Percentiles rank a stretch among this genome's conserved stretches.
Conservation (phyloP, 1,140 invertebrate genomes). For the Ceratina calcarata region DNA sequence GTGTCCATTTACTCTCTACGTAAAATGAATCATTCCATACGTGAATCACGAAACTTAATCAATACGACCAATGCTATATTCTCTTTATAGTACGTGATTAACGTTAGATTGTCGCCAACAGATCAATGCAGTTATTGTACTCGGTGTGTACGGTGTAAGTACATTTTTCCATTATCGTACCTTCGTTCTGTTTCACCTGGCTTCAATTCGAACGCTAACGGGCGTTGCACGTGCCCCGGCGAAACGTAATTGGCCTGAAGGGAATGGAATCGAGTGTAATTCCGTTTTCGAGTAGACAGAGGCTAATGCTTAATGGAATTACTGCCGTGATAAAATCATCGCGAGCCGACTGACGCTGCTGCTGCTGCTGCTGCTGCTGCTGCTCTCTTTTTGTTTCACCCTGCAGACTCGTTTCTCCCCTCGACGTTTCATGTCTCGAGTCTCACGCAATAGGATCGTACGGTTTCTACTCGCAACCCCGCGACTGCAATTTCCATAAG, state of each 20-base stretch:
- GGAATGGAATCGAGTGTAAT: background rate
- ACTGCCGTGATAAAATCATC: constrained; percentile 24
- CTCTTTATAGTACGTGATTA: too few species aligned
- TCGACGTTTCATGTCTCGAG: constrained; percentile 17
- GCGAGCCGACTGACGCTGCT: background rate
- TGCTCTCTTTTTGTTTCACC: background rate
- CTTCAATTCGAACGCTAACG: background rate
- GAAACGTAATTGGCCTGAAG: background rate
- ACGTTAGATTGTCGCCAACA: too few species aligned
- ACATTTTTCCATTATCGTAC: background rate
- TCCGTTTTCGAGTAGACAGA: background rate
- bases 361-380: background rate
- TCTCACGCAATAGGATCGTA: background rate
- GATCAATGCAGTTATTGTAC: too few species aligned
- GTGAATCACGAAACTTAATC: constrained; percentile 1
- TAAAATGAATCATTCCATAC: background rate
- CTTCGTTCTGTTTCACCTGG: background rate
- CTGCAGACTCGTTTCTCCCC: background rate
- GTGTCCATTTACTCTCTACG: too few species aligned
- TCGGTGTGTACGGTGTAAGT: background rate
- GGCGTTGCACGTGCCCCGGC: background rate
- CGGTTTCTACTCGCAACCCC: background rate
- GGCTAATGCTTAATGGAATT: constrained; percentile 22
- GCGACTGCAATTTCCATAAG: background rate
- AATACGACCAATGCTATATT: background rate